These are phyloP conservation scores for Perizoma affinitatum DNA, from an alignment of 2,888 invertebrate species.

Conservation along the genomic window DNA sequence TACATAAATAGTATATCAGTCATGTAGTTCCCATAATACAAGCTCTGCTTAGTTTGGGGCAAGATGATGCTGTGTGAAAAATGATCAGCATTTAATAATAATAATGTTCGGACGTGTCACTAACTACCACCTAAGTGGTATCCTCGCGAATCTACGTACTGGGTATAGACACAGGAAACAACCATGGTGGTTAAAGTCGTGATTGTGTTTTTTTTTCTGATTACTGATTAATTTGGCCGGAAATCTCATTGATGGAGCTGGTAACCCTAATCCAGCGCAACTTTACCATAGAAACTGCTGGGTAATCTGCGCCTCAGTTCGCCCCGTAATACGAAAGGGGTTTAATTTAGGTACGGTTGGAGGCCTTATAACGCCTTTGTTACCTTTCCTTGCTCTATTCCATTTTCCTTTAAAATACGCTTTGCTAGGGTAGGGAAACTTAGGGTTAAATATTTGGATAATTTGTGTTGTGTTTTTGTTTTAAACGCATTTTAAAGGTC, in stretches of 20 bases:
- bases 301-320: slow-evolving; percentile 14
- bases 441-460: slow-evolving; percentile 21
- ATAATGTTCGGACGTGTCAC: too few relatives aligned
- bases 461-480: slow-evolving; percentile 14
- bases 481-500: neutral
- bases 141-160: too few relatives aligned
- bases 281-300: slow-evolving; percentile 14
- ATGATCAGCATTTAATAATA: too few relatives aligned
- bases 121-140: too few relatives aligned
- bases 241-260: neutral
- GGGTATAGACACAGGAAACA: too few relatives aligned
- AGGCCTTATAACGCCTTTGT: slow-evolving; percentile 32
- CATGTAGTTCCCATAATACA: too few relatives aligned
- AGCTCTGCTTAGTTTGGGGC: too few relatives aligned
- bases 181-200: too few relatives aligned
- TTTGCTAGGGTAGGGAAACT: slow-evolving; percentile 10
- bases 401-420: slow-evolving; percentile 34
- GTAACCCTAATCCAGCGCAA: slow-evolving; percentile 2
- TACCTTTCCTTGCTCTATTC: slow-evolving; percentile 31
- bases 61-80: too few relatives aligned
- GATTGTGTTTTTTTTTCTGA: too few relatives aligned
- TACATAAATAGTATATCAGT: too few relatives aligned
- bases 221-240: too few relatives aligned
- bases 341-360: slow-evolving; percentile 36
- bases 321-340: slow-evolving; percentile 29